Base-by-base conservation (phyloP, 1,140 invertebrate genomes). In the Lasioglossum albipes region DNA sequence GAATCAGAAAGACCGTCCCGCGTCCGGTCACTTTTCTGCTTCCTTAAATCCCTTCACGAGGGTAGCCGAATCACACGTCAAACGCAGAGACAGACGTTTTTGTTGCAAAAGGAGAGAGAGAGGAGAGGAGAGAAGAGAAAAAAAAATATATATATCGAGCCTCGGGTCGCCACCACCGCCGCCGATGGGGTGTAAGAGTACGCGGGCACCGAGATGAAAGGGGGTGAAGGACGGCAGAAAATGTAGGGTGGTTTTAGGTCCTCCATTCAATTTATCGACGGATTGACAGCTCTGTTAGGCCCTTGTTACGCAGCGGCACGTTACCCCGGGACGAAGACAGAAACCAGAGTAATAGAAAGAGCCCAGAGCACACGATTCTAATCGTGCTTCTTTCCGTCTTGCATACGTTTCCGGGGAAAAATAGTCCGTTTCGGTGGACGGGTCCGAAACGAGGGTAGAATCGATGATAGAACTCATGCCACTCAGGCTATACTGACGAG, bases 261-360 rank as follows among this genome's bases (percentile, higher is more conserved):
- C 84, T 88, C 90, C 86, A 90, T 90, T 90, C 89, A 90, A 90
- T 90, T 90, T 90, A 90, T 90, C 88, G 89, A 84, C 81, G 86
- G 89, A 90, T 90, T 90, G 90, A 90, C 90, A 90, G 89, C 90
- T 90, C 90, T 90, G 90, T 90, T 90, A 90, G 89, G 87, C 86
- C 84, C 89, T 90, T 89, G 88, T 89, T 90, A 90, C 89, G 88
- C 84, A 42, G 79, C 42, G 85, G 78, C 83, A 87, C 76, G 82
- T 84, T 84, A 65, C 76, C 79, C 75, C 57, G 82, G 36, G 73
- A 82, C 86, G 79, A 75, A 88, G 69, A 79, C 66, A 54, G 66
- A 13, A 36, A 84, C 61, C 36, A 70, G 59, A 76, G 79, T 62
- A 12, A 73, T 22, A 72, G 62, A 61, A 59, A 81, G 36, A 36